Conservation (phyloP, 92 coral and sea anemone species). For the Heteractis magnifica region DNA sequence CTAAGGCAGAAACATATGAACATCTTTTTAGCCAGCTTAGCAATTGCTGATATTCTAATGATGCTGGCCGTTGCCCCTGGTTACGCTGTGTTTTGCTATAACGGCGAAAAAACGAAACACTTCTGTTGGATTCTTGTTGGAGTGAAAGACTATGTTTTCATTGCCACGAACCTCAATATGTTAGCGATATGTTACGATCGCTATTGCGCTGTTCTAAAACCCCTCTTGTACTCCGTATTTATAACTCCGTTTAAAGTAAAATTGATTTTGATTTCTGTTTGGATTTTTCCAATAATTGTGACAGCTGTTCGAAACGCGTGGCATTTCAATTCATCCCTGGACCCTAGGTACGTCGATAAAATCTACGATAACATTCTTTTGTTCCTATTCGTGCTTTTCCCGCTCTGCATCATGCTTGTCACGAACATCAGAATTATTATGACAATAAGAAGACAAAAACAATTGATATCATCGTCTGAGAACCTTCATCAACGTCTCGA, state of each 20-base stretch:
- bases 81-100: conserved; percentile 52
- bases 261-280: conserved; percentile 26
- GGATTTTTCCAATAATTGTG: conserved; percentile 48
- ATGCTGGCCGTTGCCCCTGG: conserved; percentile 55
- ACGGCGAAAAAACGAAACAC: conserved; percentile 29
- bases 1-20: conserved; percentile 60
- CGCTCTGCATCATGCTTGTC: conserved; percentile 40
- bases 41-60: conserved; percentile 61
- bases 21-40: conserved; percentile 59
- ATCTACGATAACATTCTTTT: conserved; percentile 49
- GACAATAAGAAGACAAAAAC: conserved; percentile 48
- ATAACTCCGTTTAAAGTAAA: conserved; percentile 46
- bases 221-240: conserved; percentile 45
- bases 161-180: conserved; percentile 54
- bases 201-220: conserved; percentile 57
- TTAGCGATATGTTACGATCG: conserved; percentile 69
- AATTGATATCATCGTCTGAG: neutral
- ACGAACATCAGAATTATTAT: conserved; percentile 41
- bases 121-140: conserved; percentile 27
- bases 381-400: conserved; percentile 41
- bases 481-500: neutral
- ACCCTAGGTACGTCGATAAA: conserved; percentile 29
- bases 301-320: conserved; percentile 49
- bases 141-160: conserved; percentile 39
- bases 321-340: conserved; percentile 28